Evolutionary conservation across 2,888 invertebrate genomes (phyloP).

Genomic region (Callinectes sapidus): DNA sequence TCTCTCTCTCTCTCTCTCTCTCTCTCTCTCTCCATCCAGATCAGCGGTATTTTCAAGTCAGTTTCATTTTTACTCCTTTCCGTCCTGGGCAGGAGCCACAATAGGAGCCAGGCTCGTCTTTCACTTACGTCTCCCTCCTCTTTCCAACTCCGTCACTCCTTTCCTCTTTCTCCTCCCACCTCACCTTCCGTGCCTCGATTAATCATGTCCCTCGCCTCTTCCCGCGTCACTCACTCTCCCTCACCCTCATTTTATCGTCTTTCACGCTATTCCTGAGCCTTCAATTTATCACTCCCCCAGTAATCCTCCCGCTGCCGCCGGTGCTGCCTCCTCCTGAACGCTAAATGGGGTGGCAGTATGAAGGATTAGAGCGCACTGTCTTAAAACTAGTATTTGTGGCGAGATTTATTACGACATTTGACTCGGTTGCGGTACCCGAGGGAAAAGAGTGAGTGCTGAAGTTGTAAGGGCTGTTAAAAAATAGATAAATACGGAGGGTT

Average conservation of each 20-base stretch:
- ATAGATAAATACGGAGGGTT: neutral
- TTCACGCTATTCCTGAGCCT: slow-evolving; percentile 28
- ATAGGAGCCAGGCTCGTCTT: neutral
- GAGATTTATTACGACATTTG: slow-evolving; percentile 9
- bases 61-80: neutral
- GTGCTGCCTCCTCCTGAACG: neutral
- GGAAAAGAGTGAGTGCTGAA: neutral
- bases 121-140: slow-evolving; percentile 14
- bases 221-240: slow-evolving; percentile 30
- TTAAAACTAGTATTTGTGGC: neutral
- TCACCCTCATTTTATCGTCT: slow-evolving; percentile 21
- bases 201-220: slow-evolving; percentile 32
- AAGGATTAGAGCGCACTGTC: slow-evolving; percentile 8
- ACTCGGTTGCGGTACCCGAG: neutral
- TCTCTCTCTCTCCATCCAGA: neutral
- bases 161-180: slow-evolving; percentile 17
- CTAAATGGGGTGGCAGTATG: slow-evolving; percentile 27
- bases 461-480: neutral
- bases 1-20: slow-evolving; percentile 41
- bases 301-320: neutral
- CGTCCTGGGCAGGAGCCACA: neutral
- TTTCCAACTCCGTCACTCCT: slow-evolving; percentile 5
- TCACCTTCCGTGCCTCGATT: slow-evolving; percentile 18
- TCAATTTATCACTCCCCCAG: slow-evolving; percentile 5
- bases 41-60: slow-evolving; percentile 1